phyloP scores from a whole-genome alignment of 1,140 invertebrate genomes.

The Pseudomyrmex gracilis region DNA sequence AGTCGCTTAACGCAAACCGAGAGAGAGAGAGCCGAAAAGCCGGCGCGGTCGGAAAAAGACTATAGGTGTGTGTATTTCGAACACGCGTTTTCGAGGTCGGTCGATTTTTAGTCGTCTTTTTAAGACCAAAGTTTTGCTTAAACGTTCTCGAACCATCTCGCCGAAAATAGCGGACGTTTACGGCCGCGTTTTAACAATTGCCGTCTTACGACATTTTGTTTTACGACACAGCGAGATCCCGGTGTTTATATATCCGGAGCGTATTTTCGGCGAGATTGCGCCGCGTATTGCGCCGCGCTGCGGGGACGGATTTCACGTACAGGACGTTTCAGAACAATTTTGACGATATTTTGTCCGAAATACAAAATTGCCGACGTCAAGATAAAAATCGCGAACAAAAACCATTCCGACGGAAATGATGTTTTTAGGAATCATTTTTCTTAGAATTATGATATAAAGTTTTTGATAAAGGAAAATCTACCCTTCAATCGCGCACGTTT shows the following conservation, averaged over 20 bases:
- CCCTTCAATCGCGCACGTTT: conserved; percentile 25
- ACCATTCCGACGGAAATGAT: no score
- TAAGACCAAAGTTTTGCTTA: conserved; percentile 26
- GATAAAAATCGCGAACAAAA: no score
- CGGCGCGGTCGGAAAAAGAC: background rate
- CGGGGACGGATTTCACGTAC: background rate
- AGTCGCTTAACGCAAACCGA: conserved; percentile 37
- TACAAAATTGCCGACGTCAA: no score
- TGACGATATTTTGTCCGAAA: no score
- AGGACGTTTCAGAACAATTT: background rate
- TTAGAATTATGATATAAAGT: no score
- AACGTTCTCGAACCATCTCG: background rate
- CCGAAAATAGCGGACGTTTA: conserved; percentile 31
- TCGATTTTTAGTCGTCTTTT: conserved; percentile 1
- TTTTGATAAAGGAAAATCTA: conserved; percentile 17
- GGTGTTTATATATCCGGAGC: conserved; percentile 29
- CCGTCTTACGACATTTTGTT: background rate
- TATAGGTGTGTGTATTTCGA: background rate
- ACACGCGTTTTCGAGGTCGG: conserved; percentile 11
- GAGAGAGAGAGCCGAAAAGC: background rate
- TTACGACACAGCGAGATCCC: conserved; percentile 16
- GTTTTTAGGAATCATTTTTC: no score
- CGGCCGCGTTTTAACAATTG: background rate
- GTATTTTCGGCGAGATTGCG: conserved; percentile 4
- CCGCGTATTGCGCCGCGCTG: background rate